phyloP scores from a whole-genome alignment of 2,888 invertebrate species.

The Andrena camellia region DNA sequence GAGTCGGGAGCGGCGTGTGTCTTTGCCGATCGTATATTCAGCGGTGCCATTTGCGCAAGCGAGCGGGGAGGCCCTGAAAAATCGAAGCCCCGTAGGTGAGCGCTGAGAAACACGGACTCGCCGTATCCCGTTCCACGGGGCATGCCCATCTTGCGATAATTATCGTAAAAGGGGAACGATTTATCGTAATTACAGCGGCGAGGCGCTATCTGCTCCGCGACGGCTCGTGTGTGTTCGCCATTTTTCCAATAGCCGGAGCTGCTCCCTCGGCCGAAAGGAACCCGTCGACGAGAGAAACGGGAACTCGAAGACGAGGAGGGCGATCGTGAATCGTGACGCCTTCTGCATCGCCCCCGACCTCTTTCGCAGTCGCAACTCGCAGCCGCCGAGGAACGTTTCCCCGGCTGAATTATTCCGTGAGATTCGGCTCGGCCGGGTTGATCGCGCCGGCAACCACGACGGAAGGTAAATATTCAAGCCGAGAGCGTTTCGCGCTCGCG shows the following conservation, averaged over 20 bases:
- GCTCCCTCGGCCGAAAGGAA: background rate
- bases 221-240: constrained; percentile 18
- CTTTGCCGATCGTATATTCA: constrained; percentile 49
- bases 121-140: constrained; percentile 36
- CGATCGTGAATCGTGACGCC: background rate
- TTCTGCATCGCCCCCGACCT: background rate
- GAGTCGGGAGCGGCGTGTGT: constrained; percentile 39
- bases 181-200: constrained; percentile 64
- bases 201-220: constrained; percentile 40
- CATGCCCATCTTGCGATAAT: constrained; percentile 49
- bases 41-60: constrained; percentile 56
- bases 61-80: constrained; percentile 46
- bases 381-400: constrained; percentile 1
- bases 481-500: constrained; percentile 34
- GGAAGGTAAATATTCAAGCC: constrained; percentile 27
- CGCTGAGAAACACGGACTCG: constrained; percentile 51
- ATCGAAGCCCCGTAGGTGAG: constrained; percentile 47
- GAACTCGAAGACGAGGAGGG: background rate
- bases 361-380: constrained; percentile 30
- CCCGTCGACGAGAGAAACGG: background rate
- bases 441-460: background rate
- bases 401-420: constrained; percentile 42
- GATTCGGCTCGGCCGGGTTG: constrained; percentile 36
- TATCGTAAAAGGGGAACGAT: constrained; percentile 62
- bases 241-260: constrained; percentile 11